Conservation (phyloP, 1,140 invertebrate species). For the Drosophila baimaii region DNA sequence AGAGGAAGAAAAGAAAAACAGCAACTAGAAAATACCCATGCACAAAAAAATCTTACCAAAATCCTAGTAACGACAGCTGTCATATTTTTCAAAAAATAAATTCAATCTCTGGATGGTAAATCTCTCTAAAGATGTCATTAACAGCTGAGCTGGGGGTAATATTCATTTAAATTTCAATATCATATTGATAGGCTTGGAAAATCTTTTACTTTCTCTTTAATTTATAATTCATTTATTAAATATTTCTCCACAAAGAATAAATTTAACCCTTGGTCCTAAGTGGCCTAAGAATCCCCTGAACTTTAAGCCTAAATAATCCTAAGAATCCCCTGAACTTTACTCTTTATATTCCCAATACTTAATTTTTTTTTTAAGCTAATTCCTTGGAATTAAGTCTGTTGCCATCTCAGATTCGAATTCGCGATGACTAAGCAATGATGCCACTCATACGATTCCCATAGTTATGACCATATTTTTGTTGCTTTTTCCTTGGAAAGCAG, state of each 20-base stretch:
- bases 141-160: no score
- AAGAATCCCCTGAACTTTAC: not conserved
- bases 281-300: not conserved
- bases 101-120: not conserved
- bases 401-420: not conserved
- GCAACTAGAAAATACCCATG: conserved; percentile 32
- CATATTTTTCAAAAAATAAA: not conserved
- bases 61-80: conserved; percentile 17
- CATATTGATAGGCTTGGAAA: no score
- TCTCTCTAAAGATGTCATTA: no score
- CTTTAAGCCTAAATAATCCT: no score
- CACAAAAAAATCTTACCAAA: conserved; percentile 10
- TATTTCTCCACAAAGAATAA: not conserved
- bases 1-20: not conserved
- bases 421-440: conserved; percentile 9
- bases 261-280: no score
- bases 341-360: not conserved
- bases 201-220: not conserved
- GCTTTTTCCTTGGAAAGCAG: not conserved
- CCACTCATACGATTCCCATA: not conserved
- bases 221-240: not conserved
- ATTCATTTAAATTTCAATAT: not conserved
- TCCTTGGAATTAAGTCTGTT: not conserved
- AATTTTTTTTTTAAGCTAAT: not conserved
- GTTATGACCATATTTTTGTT: not conserved